phyloP scores from a whole-genome alignment of 2,888 invertebrate genomes.

The Oasisia sp. region DNA sequence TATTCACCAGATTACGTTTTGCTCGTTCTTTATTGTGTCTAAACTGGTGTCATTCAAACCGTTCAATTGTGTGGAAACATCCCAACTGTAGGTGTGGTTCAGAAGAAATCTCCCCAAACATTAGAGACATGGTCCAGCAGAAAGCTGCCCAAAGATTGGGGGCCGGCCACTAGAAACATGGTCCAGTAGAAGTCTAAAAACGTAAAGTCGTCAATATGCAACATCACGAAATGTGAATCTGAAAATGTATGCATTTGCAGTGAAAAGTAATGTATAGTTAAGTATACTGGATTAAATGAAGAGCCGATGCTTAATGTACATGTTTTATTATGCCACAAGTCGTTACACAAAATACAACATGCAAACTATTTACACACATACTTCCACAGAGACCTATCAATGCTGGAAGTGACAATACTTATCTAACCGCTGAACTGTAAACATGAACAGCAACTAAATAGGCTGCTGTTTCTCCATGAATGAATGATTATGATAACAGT shows the following conservation, averaged over 20 bases:
- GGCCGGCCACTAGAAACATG: background rate
- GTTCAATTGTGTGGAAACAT: background rate
- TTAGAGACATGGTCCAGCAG: background rate
- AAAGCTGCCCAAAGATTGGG: too few species aligned
- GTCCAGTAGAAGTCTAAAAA: background rate
- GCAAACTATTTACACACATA: background rate
- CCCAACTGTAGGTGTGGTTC: background rate
- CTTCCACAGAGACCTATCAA: background rate
- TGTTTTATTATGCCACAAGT: background rate
- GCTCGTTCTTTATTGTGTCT: background rate
- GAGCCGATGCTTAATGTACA: background rate
- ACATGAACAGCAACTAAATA: background rate
- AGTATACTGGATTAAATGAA: background rate
- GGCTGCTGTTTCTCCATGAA: background rate
- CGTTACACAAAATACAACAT: background rate
- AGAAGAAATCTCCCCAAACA: background rate
- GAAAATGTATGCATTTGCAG: background rate
- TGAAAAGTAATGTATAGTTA: background rate
- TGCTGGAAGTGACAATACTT: background rate
- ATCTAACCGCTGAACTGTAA: conserved; percentile 7
- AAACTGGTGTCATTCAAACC: background rate
- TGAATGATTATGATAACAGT: background rate
- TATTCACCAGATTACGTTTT: background rate
- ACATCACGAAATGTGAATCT: background rate
- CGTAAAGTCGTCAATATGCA: background rate